Evolutionary conservation across 2,113 vertebrate species (phyloP).

Genomic region (Melanerpes aurifrons): DNA sequence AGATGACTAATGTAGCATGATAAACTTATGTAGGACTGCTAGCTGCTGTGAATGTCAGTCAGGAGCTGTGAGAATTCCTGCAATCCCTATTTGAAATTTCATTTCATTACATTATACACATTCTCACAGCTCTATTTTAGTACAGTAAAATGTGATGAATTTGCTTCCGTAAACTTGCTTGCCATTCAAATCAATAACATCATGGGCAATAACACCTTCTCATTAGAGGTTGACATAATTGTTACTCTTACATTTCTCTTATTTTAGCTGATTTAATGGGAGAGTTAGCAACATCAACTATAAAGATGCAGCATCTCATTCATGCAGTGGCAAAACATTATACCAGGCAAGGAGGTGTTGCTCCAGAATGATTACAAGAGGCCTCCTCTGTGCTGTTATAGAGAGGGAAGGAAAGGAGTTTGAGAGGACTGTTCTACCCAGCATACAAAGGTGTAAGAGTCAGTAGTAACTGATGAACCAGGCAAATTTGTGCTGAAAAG

Average conservation of each 20-base stretch:
- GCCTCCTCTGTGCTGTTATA: accelerated
- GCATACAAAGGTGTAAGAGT: neutral
- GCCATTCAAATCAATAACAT: neutral
- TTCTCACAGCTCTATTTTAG: neutral
- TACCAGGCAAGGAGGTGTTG: neutral
- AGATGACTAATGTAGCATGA: neutral
- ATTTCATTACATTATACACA: neutral
- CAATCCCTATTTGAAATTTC: neutral
- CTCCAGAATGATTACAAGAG: neutral
- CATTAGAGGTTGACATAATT: neutral
- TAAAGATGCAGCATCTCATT: neutral
- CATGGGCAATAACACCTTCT: neutral
- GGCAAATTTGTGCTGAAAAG: neutral
- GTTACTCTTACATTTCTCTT: neutral
- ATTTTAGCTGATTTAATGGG: neutral
- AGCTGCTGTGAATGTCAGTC: neutral
- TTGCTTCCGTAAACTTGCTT: neutral
- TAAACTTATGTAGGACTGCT: neutral
- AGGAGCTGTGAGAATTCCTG: neutral
- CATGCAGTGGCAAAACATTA: neutral
- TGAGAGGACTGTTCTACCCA: neutral
- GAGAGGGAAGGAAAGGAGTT: neutral
- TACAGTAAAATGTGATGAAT: neutral
- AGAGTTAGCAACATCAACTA: neutral
- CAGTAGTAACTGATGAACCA: neutral